phyloP scores from a whole-genome alignment of 2,888 invertebrate genomes.

The Drosophila maculinotata region DNA sequence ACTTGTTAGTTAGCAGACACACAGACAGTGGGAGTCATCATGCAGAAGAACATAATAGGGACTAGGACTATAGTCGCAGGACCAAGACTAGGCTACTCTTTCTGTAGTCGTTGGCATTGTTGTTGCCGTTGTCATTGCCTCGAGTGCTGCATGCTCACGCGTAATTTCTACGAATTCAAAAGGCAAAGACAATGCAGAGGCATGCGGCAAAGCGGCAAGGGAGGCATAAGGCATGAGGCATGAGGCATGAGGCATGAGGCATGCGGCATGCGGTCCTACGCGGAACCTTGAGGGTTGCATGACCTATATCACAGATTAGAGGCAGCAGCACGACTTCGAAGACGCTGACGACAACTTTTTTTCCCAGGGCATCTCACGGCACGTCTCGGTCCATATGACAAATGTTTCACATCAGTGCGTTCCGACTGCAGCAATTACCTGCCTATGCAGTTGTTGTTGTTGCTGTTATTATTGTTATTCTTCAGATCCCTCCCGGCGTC shows the following conservation, averaged over 20 bases:
- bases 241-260: constrained; percentile 23
- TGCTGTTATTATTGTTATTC: constrained; percentile 28
- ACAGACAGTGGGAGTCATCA: constrained; percentile 36
- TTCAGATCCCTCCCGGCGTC: constrained; percentile 59
- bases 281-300: constrained; percentile 79
- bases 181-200: constrained; percentile 53
- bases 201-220: not conserved
- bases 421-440: constrained; percentile 76
- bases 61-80: constrained; percentile 23
- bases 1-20: constrained; percentile 55
- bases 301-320: constrained; percentile 78
- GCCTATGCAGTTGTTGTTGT: constrained; percentile 45
- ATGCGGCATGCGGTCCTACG: constrained; percentile 36
- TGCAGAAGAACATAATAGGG: constrained; percentile 31
- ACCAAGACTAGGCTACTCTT: constrained; percentile 61
- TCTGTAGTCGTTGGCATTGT: no score
- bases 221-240: constrained; percentile 25
- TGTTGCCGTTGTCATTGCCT: constrained; percentile 28
- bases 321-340: constrained; percentile 28
- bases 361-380: constrained; percentile 74
- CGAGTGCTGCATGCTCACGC: constrained; percentile 53
- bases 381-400: constrained; percentile 79
- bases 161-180: constrained; percentile 73
- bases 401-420: constrained; percentile 82
- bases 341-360: constrained; percentile 50